phyloP scores from a whole-genome alignment of 2,113 vertebrate species.

The Dasypus novemcinctus region DNA sequence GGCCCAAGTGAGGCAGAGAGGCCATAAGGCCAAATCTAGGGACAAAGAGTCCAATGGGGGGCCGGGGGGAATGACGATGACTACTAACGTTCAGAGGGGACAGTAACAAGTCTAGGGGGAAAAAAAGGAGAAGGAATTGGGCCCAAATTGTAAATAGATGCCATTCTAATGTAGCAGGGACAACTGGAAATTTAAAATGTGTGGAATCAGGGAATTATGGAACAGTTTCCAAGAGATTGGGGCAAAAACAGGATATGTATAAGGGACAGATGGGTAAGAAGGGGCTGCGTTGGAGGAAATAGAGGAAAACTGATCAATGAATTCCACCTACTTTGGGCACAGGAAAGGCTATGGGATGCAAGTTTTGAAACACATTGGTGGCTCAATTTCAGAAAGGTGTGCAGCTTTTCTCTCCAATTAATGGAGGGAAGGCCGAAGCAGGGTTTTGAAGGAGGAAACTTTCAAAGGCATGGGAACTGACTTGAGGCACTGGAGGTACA shows the following conservation, averaged over 20 bases:
- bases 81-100: neutral
- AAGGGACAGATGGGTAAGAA: neutral
- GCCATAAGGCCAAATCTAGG: conserved; percentile 25
- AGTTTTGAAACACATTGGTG: conserved; percentile 2
- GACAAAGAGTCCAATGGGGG: conserved; percentile 22
- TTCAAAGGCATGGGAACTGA: neutral
- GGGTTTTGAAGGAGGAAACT: neutral
- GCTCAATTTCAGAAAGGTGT: neutral
- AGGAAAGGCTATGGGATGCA: neutral
- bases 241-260: neutral
- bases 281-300: neutral
- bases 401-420: neutral
- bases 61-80: no score
- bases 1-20: neutral
- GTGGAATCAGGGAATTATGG: neutral
- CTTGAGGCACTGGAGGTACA: neutral
- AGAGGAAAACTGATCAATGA: neutral
- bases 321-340: neutral
- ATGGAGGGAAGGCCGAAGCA: neutral
- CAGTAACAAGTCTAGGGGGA: neutral
- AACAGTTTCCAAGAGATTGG: neutral
- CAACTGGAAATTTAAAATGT: neutral
- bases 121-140: neutral
- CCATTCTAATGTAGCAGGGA: neutral
- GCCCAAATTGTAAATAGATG: neutral